Evolutionary conservation across 2,797 vertebrate species (phyloP).

Genomic region (Phaenicophaeus curvirostris): DNA sequence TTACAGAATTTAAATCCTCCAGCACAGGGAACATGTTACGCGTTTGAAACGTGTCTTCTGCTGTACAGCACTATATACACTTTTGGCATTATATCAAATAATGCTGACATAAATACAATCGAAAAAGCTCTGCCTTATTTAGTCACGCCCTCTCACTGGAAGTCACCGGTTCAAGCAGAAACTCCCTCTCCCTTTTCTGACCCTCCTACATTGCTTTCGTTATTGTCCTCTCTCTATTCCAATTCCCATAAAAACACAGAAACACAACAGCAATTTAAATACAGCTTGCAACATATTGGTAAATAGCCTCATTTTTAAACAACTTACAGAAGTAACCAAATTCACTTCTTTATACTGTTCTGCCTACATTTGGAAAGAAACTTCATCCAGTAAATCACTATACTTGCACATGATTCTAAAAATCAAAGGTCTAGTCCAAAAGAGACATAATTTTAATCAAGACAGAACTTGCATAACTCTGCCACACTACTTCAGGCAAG

Average conservation of each 20-base stretch:
- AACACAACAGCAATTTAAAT: conserved; percentile 19
- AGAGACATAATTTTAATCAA: not conserved
- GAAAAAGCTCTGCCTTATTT: conserved; percentile 24
- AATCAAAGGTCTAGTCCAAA: not conserved
- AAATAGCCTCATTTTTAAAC: not conserved
- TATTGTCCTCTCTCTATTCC: conserved; percentile 41
- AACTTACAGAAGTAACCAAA: not conserved
- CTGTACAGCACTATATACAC: conserved; percentile 5
- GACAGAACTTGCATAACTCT: not conserved
- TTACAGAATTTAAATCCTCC: not conserved
- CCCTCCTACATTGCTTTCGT: conserved; percentile 45
- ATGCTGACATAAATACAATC: conserved; percentile 52
- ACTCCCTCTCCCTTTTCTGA: conserved; percentile 62
- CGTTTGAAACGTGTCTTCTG: conserved; percentile 6
- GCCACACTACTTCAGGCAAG: not conserved
- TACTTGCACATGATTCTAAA: not conserved
- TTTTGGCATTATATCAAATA: conserved; percentile 47
- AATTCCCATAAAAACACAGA: conserved; percentile 21
- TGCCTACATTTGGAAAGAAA: not conserved
- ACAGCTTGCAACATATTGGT: not conserved
- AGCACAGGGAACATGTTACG: not conserved
- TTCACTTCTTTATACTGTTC: not conserved
- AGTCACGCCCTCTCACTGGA: conserved; percentile 62
- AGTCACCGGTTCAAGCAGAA: conserved; percentile 57
- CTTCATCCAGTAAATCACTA: not conserved